These are phyloP conservation scores for Temnothorax rugatulus DNA, from an alignment of 2,888 invertebrate species.

Conservation along the genomic window DNA sequence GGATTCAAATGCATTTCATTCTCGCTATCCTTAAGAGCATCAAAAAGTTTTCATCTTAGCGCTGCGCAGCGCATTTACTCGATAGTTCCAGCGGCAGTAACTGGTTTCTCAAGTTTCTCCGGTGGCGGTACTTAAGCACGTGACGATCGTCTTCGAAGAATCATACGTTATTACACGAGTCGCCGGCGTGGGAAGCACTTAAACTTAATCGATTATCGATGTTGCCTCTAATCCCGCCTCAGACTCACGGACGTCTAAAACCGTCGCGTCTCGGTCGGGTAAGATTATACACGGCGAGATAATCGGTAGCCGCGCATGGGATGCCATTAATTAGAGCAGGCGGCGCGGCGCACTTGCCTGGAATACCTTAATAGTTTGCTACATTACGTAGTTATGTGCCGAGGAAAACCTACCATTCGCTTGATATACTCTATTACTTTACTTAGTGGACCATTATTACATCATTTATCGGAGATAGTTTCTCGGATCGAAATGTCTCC, in stretches of 20 bases:
- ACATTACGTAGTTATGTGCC: constrained; percentile 61
- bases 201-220: constrained; percentile 75
- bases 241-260: constrained; percentile 58
- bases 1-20: constrained; percentile 28
- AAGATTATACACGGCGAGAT: constrained; percentile 69
- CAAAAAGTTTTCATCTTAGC: constrained; percentile 29
- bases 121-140: constrained; percentile 42
- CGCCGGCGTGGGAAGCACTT: constrained; percentile 60
- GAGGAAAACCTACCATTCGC: constrained; percentile 55
- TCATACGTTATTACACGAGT: constrained; percentile 70
- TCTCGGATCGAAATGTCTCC: background rate
- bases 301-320: constrained; percentile 64
- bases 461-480: background rate
- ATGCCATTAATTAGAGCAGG: constrained; percentile 72
- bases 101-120: constrained; percentile 48
- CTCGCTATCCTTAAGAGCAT: background rate
- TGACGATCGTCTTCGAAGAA: constrained; percentile 63
- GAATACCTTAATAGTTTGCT: constrained; percentile 72
- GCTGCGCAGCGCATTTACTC: constrained; percentile 27
- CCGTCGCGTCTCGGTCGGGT: constrained; percentile 44
- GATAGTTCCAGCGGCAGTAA: constrained; percentile 37
- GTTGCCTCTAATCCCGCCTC: constrained; percentile 72
- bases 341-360: constrained; percentile 58
- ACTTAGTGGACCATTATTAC: constrained; percentile 28
- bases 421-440: constrained; percentile 7